A percentile compares a stretch with the other conserved stretches of the same genome.
These are phyloP conservation scores for Aphaenogaster ashmeadi DNA, from an alignment of 1,140 invertebrate genomes.

Conservation along the genomic window DNA sequence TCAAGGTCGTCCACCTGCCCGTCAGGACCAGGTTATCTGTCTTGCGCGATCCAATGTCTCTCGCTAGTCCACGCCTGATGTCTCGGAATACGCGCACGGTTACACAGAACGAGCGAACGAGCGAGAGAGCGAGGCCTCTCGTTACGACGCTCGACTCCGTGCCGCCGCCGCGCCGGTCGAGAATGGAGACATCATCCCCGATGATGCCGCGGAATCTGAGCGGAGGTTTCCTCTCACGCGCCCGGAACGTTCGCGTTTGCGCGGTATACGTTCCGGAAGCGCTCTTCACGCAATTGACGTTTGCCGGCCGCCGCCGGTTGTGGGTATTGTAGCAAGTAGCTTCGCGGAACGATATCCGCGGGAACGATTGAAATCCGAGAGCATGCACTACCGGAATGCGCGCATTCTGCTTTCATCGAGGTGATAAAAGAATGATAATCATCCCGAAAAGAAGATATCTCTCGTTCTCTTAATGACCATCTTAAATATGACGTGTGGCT, in stretches of 20 bases:
- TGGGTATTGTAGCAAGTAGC: constrained; percentile 40
- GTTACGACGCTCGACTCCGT: constrained; percentile 27
- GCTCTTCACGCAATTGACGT: constrained; percentile 46
- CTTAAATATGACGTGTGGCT: background rate
- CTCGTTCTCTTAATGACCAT: background rate
- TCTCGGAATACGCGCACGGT: constrained; percentile 23
- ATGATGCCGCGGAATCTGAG: constrained; percentile 64
- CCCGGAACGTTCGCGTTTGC: background rate
- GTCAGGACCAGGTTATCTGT: constrained; percentile 65
- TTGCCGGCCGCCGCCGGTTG: background rate
- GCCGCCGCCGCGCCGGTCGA: constrained; percentile 8
- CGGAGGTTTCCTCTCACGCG: constrained; percentile 49
- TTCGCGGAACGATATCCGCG: constrained; percentile 9
- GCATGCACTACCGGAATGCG: background rate
- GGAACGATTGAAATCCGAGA: constrained; percentile 25
- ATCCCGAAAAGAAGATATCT: background rate
- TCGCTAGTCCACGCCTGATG: constrained; percentile 46
- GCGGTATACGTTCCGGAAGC: constrained; percentile 65
- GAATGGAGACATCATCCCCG: constrained; percentile 63
- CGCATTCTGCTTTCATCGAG: background rate
- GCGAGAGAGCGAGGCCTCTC: constrained; percentile 24
- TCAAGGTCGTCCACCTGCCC: constrained; percentile 79
- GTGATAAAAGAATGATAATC: background rate
- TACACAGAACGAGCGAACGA: constrained; percentile 11
- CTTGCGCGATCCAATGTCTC: constrained; percentile 46